Conservation (phyloP, 2,797 vertebrate genomes). For the Benthosema pterotum region DNA sequence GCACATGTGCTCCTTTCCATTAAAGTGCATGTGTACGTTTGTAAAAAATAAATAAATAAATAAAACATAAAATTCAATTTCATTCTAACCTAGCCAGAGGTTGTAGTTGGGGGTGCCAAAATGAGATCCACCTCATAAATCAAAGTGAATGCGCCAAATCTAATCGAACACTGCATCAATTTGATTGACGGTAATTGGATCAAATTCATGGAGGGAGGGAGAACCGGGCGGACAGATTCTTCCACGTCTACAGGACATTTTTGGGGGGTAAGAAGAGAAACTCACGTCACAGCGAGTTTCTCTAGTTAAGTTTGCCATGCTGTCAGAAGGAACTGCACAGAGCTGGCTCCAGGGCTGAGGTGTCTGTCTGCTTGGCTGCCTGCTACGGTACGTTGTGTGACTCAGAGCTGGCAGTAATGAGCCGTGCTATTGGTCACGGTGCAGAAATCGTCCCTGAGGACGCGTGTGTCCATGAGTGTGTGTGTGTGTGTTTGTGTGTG, state of each 20-base stretch:
- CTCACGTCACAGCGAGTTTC: slow-evolving; percentile 6
- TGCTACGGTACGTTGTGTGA: not conserved
- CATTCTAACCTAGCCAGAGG: no score
- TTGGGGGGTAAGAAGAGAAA: slow-evolving; percentile 1
- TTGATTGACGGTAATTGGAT: slow-evolving; percentile 32
- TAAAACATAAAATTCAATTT: no score
- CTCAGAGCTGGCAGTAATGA: slow-evolving; percentile 58
- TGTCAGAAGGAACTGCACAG: slow-evolving; percentile 10
- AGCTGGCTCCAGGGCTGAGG: not conserved
- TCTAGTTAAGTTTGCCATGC: slow-evolving; percentile 38
- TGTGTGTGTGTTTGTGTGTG: not conserved
- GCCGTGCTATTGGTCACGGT: slow-evolving; percentile 55
- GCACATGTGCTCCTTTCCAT: no score
- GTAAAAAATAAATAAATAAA: no score
- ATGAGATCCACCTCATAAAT: slow-evolving; percentile 8
- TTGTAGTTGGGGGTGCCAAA: no score
- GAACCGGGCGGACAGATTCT: slow-evolving; percentile 10
- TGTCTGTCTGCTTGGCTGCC: slow-evolving; percentile 19
- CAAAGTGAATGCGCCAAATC: not conserved
- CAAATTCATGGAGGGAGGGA: slow-evolving; percentile 4
- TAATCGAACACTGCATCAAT: slow-evolving; percentile 8
- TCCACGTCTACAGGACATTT: slow-evolving; percentile 14
- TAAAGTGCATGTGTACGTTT: no score
- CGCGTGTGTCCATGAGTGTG: no score
- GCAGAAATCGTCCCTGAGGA: slow-evolving; percentile 22